phyloP scores from a whole-genome alignment of 2,113 vertebrate species.

The Fukomys damarensis region DNA sequence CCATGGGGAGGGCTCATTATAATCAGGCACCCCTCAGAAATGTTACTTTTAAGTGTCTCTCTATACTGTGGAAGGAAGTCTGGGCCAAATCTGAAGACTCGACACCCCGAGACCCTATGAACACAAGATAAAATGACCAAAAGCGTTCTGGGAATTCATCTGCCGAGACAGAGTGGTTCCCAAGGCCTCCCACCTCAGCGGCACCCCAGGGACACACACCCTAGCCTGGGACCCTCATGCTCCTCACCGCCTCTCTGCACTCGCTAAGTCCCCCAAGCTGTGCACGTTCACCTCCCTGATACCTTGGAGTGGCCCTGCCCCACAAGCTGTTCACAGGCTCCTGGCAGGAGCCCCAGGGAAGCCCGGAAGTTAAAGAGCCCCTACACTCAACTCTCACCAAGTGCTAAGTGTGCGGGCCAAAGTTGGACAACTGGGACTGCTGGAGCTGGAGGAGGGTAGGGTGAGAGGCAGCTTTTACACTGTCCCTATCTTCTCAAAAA shows the following conservation, averaged over 20 bases:
- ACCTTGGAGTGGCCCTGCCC: not conserved
- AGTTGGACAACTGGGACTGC: not conserved
- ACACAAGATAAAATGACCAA: not conserved
- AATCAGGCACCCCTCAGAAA: not conserved
- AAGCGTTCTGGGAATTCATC: not conserved
- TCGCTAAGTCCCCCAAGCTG: not conserved
- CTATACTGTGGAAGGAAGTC: not conserved
- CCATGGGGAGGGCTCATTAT: not conserved
- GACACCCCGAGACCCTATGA: not conserved
- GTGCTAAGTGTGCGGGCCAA: no score
- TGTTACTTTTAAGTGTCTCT: not conserved
- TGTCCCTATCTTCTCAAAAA: not conserved
- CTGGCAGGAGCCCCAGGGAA: not conserved
- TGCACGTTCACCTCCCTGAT: not conserved
- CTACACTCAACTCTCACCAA: not conserved
- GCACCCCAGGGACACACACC: not conserved
- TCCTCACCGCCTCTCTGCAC: not conserved
- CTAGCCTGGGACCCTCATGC: not conserved
- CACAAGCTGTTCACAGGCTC: not conserved
- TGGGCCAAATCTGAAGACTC: not conserved
- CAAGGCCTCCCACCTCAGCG: not conserved
- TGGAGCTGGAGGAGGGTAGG: not conserved
- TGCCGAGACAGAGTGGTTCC: not conserved
- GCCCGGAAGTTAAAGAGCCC: not conserved
- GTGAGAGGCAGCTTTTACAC: not conserved